These are phyloP conservation scores for Maniola hyperantus DNA, from an alignment of 2,888 invertebrate genomes.

Conservation along the genomic window DNA sequence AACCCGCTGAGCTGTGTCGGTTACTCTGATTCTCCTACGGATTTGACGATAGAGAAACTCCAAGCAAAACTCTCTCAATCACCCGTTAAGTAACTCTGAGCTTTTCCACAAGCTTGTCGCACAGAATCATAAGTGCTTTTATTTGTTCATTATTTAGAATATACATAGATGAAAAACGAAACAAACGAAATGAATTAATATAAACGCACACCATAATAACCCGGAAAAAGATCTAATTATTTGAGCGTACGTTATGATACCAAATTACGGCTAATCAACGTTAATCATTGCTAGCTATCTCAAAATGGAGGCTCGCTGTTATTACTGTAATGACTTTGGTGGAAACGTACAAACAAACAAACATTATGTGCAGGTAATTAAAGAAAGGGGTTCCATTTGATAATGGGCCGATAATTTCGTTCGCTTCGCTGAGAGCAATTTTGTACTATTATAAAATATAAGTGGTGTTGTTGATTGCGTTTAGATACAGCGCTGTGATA, in stretches of 20 bases:
- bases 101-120: too few species aligned
- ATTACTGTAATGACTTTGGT: constrained; percentile 72
- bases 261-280: constrained; percentile 72
- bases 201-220: constrained; percentile 45
- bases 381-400: constrained; percentile 78
- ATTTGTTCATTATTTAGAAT: background rate
- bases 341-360: constrained; percentile 73
- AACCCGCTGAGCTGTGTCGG: too few species aligned
- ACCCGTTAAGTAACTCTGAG: too few species aligned
- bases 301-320: constrained; percentile 64
- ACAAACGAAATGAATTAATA: constrained; percentile 16
- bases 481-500: constrained; percentile 65
- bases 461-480: constrained; percentile 68
- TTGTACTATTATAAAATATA: constrained; percentile 70
- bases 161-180: constrained; percentile 1
- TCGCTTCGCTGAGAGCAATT: constrained; percentile 65
- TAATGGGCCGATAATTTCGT: constrained; percentile 76
- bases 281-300: constrained; percentile 62
- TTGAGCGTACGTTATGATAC: constrained; percentile 55
- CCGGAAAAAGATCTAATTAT: constrained; percentile 65
- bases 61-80: too few species aligned
- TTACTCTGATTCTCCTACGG: too few species aligned
- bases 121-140: too few species aligned
- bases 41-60: too few species aligned
- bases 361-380: constrained; percentile 76